These are phyloP conservation scores for Prionace glauca DNA, from an alignment of 2,797 vertebrate genomes.

Conservation along the genomic window DNA sequence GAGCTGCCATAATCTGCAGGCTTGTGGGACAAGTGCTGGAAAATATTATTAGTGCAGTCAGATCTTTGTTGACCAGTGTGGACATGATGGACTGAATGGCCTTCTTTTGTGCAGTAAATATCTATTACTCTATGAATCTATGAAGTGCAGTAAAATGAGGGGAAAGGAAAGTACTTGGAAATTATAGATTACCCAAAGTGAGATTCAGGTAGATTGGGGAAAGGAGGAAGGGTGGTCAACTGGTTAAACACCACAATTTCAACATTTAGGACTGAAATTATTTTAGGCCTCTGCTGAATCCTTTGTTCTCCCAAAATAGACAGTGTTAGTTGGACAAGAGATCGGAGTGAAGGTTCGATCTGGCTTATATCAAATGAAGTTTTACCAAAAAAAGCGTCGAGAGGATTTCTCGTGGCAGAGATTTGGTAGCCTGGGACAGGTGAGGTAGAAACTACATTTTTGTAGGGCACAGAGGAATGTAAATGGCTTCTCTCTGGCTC, in stretches of 20 bases:
- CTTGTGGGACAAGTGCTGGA: too few species aligned
- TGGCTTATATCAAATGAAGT: not conserved
- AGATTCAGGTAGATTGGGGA: not conserved
- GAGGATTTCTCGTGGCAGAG: not conserved
- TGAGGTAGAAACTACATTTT: too few species aligned
- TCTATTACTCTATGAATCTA: too few species aligned
- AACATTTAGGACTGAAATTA: not conserved
- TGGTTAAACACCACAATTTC: not conserved
- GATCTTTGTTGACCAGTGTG: too few species aligned
- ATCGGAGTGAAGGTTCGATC: not conserved
- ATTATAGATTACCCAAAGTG: not conserved
- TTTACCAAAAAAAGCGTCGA: not conserved
- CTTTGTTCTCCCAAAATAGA: not conserved
- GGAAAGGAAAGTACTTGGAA: not conserved
- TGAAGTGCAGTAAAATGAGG: not conserved
- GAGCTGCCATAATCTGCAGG: too few species aligned
- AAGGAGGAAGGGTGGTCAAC: not conserved
- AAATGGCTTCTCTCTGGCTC: not conserved
- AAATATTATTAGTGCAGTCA: too few species aligned
- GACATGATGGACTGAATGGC: too few species aligned
- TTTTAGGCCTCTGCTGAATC: not conserved
- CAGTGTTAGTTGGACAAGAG: not conserved
- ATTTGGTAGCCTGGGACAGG: not conserved
- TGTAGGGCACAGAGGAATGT: not conserved
- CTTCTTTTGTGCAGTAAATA: not conserved